These are phyloP conservation scores for Poicephalus meyeri DNA, from an alignment of 2,113 vertebrate genomes.

Conservation along the genomic window DNA sequence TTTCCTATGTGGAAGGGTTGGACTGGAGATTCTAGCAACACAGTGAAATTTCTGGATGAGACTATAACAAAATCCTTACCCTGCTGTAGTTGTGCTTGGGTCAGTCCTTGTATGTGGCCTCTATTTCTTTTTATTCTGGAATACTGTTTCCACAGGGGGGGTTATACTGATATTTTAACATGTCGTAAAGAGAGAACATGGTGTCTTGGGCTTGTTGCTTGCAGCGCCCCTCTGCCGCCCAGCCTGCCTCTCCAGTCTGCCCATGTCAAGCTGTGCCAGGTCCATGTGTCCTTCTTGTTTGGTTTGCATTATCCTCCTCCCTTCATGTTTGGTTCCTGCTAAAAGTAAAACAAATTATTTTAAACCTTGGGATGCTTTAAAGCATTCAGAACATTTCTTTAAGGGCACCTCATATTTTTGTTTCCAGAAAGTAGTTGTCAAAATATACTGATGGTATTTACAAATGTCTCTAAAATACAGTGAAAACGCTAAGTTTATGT, in stretches of 20 bases:
- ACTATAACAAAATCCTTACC: neutral
- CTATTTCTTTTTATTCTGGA: neutral
- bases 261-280: neutral
- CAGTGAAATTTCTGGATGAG: neutral
- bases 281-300: neutral
- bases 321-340: neutral
- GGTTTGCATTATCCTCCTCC: neutral
- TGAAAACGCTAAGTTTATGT: neutral
- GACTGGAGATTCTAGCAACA: neutral
- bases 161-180: neutral
- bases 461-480: neutral
- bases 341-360: neutral
- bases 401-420: neutral
- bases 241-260: neutral
- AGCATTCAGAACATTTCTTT: neutral
- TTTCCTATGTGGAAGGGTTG: neutral
- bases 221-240: neutral
- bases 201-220: neutral
- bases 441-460: neutral
- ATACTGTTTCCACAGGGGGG: neutral
- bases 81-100: neutral
- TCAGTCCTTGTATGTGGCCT: neutral
- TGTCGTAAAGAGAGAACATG: rapidly evolving
- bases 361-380: neutral
- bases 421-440: neutral